Base-by-base conservation (phyloP, 2,113 vertebrate genomes). In the Cyanoramphus novaezelandiae region DNA sequence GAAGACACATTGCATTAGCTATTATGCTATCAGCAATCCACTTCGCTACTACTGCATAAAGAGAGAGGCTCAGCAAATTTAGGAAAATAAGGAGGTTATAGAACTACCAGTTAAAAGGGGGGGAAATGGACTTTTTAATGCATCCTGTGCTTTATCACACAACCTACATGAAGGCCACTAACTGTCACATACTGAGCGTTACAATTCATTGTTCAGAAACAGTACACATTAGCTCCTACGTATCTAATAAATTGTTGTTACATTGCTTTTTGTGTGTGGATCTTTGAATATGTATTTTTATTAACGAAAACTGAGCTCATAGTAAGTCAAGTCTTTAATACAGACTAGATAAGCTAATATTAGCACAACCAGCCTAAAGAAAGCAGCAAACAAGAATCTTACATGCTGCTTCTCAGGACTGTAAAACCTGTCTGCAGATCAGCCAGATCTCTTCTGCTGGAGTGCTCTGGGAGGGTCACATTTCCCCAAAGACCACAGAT, bases 61-160 rank as follows among this genome's bases (percentile, higher is more conserved):
- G 89, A 90, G 84, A 60, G 86, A 79, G 7, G 86, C 90, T 94
- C 80, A 95, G 91, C 91, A 96, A 97, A 94, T 86, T 81, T 92
- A 37, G 72, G 69, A 74, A 94, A 82, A 53, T 82, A 71, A 81
- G 62, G 49, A 96, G 52, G 60, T 82, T 41, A 27, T 29, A 92
- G 75, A 93, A 80, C 18, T 68, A 90, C 47, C 67, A 75, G 69
- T 80, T 84, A 87, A 83, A 92, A 92, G 27, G 67, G 41, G 4
- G 12, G 2, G 49, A 86, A 85, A 69, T 17, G 16, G 60, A 15
- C 23, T 88, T 90, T 84, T 81, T 50, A 63, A 90, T 65, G 43
- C 39, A 21, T 60, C 28, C 0, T 70, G 23, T 69, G 52, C 46
- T 90, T 47, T 70, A 64, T 72, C 57, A 79, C 81, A 39, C 33